Base-by-base conservation (phyloP, 1,140 invertebrate genomes). In the Drosophila ananassae region DNA sequence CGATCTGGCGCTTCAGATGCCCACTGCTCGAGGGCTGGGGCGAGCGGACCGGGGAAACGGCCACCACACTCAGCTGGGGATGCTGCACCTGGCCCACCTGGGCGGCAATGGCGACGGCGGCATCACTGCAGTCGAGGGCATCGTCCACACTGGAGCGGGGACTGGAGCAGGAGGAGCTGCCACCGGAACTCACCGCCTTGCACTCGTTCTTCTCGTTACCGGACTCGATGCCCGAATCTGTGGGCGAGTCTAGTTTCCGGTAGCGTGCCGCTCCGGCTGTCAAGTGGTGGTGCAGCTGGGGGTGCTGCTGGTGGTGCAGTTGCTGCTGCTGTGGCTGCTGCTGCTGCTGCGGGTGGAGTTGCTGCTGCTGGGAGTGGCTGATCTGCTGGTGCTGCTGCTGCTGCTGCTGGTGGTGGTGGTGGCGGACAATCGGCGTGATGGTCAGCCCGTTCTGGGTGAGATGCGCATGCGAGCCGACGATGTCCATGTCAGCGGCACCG, bases 161-260 rank as follows among this genome's bases (percentile, higher is more conserved):
- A 92, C 96, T 97, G 24, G 96, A 97, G 92, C 97, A 98, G 4
- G 96, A 96, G 13, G 96, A 97, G 47, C 89, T 89, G 37, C 95
- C 95, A 0, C 94, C 95, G 50, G 93, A 95, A 67, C 95, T 95
- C 2, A 94, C 94, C 10, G 94, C 93, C 81, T 95, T 95, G 83
- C 93, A 93, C 79, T 96, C 96, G 75, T 96, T 96, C 77, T 96
- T 97, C 92, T 97, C 96, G 39, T 97, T 97, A n/a, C 97, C 97
- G 1, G 96, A 97, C 90, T 98, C 97, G 77, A 98, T 98, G 30
- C 97, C 97, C 44, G 97, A 98, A 92, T 98, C 97, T 68, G 95
- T 97, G 8, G 97, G 97, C 5, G 96, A 98, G 83, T 98, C 97
- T 30, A 97, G 93, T 83, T 97, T 97, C 32, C 96, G 94, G 90